Conservation (phyloP, 53 echinoderm and acorn worm genomes). For the Zoroaster sp. region DNA sequence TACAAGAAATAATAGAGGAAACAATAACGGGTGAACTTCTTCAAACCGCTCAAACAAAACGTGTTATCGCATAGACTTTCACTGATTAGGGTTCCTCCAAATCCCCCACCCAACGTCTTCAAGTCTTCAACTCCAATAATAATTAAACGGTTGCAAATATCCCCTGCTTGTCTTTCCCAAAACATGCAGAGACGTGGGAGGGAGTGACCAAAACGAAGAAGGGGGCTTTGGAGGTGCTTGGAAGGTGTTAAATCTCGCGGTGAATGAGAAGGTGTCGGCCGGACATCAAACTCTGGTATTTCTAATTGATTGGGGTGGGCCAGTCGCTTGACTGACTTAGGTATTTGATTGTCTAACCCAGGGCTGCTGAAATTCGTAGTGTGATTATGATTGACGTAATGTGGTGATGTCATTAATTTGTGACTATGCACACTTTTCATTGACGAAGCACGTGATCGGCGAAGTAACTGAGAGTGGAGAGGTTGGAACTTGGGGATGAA, state of each 20-base stretch:
- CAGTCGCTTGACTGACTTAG: not conserved
- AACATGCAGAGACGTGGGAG: too few relatives aligned
- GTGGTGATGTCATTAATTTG: too few relatives aligned
- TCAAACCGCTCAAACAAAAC: conserved; percentile 31
- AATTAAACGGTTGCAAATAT: conserved; percentile 32
- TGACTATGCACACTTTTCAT: too few relatives aligned
- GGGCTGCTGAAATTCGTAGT: not conserved
- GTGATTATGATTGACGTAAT: too few relatives aligned
- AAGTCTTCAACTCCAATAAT: conserved; percentile 1
- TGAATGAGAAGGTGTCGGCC: not conserved
- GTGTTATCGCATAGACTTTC: conserved; percentile 16
- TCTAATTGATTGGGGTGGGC: conserved; percentile 28
- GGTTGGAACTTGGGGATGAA: too few relatives aligned
- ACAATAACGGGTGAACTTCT: not conserved
- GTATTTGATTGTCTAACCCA: too few relatives aligned
- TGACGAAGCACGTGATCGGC: too few relatives aligned
- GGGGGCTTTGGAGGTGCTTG: not conserved
- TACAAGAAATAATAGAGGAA: not conserved
- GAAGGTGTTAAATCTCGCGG: not conserved
- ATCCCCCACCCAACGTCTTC: not conserved
- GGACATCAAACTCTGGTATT: not conserved
- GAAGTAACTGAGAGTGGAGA: too few relatives aligned
- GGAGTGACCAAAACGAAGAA: not conserved
- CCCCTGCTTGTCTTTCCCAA: not conserved
- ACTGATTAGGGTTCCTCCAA: not conserved